Base-by-base conservation (phyloP, 2,113 vertebrate genomes). In the Bubo scandiacus region DNA sequence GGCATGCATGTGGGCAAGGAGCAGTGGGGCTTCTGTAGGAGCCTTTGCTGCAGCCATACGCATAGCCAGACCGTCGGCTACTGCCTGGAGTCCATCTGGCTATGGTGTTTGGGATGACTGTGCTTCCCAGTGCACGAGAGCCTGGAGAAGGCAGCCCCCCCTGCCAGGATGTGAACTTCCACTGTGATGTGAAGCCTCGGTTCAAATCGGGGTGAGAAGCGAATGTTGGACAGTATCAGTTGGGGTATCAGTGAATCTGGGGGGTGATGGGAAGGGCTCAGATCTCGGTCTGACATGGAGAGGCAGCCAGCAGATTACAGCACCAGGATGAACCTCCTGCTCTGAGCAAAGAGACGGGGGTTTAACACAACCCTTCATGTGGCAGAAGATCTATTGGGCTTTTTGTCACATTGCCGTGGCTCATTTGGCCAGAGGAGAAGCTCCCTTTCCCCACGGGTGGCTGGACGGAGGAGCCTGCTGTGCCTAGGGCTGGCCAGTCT, bases 151-250 rank as follows among this genome's bases (percentile, higher is more conserved):
- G 67, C 22, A 67, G 52, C 30, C 25, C 51, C 10, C 18, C 9
- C 49, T 7, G 3, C 51, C 27, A 10, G 59, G 55, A 7, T 70
- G 38, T 8, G 27, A 22, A 65, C 57, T 68, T 47, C 63, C 36
- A 52, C 43, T 30, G 1, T 16, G 34, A 16, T 11, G 3, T 59
- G 66, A 77, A 63, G 19, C 57, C 43, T 67, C 0, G 0, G 0
- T 65, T 77, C 49, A 43, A 0, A 1, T 23, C 11, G 2, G 58
- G 30, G 10, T 55, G n/a, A 68, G 70, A 58, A 68, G 25, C 6
- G 2, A 57, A 55, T 9, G 36, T 52, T 79, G 17, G 12, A 2
- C 42, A 57, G 23, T 29, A 72, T 40, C 14, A 36, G 51, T 13
- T 54, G 42, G 51, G 43, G 7, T 62, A 1, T 73, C 13, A 2